Percentiles rank a stretch among this genome's conserved stretches.
Evolutionary conservation across 2,797 vertebrate genomes (phyloP).

Genomic region (Antrozous pallidus): DNA sequence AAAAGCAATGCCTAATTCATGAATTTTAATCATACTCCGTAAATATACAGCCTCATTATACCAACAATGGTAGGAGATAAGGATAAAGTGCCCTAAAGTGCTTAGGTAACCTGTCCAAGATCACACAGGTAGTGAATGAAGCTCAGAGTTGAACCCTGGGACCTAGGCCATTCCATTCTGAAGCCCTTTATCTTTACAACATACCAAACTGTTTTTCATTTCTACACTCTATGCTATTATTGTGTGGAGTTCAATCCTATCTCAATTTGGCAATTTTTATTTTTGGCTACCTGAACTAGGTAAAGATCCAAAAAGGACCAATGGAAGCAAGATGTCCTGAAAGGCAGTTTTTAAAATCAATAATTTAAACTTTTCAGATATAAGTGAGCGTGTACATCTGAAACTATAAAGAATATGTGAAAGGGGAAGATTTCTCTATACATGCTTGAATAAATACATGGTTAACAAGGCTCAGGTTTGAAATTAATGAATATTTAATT

Average conservation of each 20-base stretch:
- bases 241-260: neutral
- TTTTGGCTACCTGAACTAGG: neutral
- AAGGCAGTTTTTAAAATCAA: neutral
- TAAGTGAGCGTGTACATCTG: neutral
- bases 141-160: neutral
- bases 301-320: neutral
- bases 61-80: neutral
- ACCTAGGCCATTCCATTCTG: neutral
- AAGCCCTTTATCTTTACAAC: neutral
- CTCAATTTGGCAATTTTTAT: neutral
- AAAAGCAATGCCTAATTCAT: neutral
- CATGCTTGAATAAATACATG: slow-evolving; percentile 32
- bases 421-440: neutral
- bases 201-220: neutral
- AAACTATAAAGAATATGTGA: neutral
- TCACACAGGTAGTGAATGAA: neutral
- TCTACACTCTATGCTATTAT: neutral
- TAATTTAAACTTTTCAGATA: neutral
- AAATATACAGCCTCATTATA: neutral
- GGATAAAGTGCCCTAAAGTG: neutral
- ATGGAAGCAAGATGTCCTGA: neutral
- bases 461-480: slow-evolving; percentile 56
- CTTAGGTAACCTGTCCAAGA: neutral
- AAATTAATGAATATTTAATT: slow-evolving; percentile 69
- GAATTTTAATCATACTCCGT: neutral